Percentiles rank a stretch among this genome's conserved stretches.
phyloP scores from a whole-genome alignment of 2,888 invertebrate genomes.

The Ptychoptera albimana region DNA sequence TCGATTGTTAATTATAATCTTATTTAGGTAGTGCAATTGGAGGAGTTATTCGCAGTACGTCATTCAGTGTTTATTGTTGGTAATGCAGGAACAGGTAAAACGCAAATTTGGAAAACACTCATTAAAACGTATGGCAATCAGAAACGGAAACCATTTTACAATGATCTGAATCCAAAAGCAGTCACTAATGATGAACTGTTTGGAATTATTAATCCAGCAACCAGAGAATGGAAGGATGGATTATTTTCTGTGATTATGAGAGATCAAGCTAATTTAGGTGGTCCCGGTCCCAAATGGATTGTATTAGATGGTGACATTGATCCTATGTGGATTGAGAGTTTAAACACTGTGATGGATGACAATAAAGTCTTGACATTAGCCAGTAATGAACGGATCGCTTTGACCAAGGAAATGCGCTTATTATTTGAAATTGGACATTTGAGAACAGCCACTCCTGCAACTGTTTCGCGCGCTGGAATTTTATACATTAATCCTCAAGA shows the following conservation, averaged over 20 bases:
- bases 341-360: slow-evolving; percentile 96
- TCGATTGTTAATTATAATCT: background rate
- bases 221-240: slow-evolving; percentile 85
- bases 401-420: slow-evolving; percentile 76
- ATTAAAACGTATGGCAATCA: slow-evolving; percentile 52
- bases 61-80: slow-evolving; percentile 87
- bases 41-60: slow-evolving; percentile 83
- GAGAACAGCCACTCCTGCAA: slow-evolving; percentile 87
- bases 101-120: slow-evolving; percentile 85
- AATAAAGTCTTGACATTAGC: slow-evolving; percentile 90
- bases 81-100: slow-evolving; percentile 82
- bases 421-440: slow-evolving; percentile 86
- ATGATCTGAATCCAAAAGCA: slow-evolving; percentile 84
- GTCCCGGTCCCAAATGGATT: slow-evolving; percentile 84
- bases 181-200: slow-evolving; percentile 92
- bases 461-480: slow-evolving; percentile 90
- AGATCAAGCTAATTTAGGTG: slow-evolving; percentile 77
- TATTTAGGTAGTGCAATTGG: slow-evolving; percentile 61
- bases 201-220: slow-evolving; percentile 84
- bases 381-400: slow-evolving; percentile 85
- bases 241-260: slow-evolving; percentile 86
- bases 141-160: slow-evolving; percentile 61
- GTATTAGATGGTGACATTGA: slow-evolving; percentile 85
- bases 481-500: slow-evolving; percentile 87
- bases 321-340: slow-evolving; percentile 78